Percentiles rank a stretch among this genome's conserved stretches.
These are phyloP conservation scores for Theocolax elegans DNA, from an alignment of 1,140 invertebrate species.

Conservation along the genomic window DNA sequence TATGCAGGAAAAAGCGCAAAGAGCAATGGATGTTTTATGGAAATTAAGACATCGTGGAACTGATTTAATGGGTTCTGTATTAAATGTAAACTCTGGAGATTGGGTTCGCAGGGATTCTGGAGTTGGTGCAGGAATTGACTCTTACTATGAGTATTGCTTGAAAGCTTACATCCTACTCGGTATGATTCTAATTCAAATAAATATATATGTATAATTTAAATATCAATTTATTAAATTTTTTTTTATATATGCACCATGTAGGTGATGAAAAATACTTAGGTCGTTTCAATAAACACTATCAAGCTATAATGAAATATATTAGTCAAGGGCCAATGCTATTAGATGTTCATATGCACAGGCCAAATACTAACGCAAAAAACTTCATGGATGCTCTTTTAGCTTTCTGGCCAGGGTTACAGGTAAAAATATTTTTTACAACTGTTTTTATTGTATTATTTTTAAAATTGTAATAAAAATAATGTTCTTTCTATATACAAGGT, in stretches of 20 bases:
- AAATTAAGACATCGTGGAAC: conserved; percentile 90
- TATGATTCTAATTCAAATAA: no score
- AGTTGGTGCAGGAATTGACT: conserved; percentile 98
- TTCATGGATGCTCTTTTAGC: conserved; percentile 98
- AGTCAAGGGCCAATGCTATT: conserved; percentile 93
- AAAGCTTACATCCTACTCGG: conserved; percentile 88
- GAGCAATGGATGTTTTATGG: conserved; percentile 98
- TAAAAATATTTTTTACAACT: conserved; percentile 62
- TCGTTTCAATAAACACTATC: conserved; percentile 95
- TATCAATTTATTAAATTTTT: conserved; percentile 15
- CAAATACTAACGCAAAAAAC: conserved; percentile 93
- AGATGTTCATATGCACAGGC: conserved; percentile 99
- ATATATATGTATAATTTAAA: no score
- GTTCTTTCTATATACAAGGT: conserved; percentile 68
- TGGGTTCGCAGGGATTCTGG: conserved; percentile 96
- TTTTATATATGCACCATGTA: conserved; percentile 38
- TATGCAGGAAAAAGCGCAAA: conserved; percentile 85
- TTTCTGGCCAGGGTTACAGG: conserved; percentile 98
- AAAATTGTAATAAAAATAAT: conserved; percentile 9
- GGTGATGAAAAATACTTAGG: conserved; percentile 91
- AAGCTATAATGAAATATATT: conserved; percentile 98
- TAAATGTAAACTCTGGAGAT: conserved; percentile 97
- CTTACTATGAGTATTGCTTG: conserved; percentile 98
- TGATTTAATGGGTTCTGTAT: conserved; percentile 92
- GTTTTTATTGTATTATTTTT: conserved; percentile 27